Evolutionary conservation across 92 coral and sea anemone genomes (phyloP).

Genomic region (Phymanthus crucifer): DNA sequence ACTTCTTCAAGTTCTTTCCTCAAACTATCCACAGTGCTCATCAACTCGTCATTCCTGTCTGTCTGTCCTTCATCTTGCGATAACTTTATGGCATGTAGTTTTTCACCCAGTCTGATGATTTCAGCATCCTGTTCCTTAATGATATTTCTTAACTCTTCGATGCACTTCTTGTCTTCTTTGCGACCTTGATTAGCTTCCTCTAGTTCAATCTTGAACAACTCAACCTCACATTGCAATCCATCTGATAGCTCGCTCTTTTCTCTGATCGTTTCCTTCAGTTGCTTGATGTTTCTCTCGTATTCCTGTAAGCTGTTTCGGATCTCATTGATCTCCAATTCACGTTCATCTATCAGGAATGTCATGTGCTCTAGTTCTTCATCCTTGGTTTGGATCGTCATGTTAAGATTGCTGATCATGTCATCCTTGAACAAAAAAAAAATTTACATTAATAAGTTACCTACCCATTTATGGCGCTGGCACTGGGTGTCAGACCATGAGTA

Average conservation of each 20-base stretch:
- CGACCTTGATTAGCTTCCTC: not conserved
- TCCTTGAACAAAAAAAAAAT: slow-evolving; percentile 23
- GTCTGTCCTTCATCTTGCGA: not conserved
- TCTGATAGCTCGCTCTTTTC: slow-evolving; percentile 21
- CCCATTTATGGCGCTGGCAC: too few relatives aligned
- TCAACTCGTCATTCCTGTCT: not conserved
- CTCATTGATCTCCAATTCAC: slow-evolving; percentile 76
- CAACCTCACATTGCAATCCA: slow-evolving; percentile 28
- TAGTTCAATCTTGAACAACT: slow-evolving; percentile 10
- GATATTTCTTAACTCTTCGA: slow-evolving; percentile 32
- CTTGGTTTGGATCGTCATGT: slow-evolving; percentile 58
- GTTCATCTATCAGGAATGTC: slow-evolving; percentile 81
- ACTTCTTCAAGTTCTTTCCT: slow-evolving; percentile 13
- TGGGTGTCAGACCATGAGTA: too few relatives aligned
- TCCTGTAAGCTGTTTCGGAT: slow-evolving; percentile 40
- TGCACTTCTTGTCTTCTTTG: not conserved
- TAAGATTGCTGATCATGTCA: slow-evolving; percentile 57
- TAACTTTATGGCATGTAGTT: not conserved
- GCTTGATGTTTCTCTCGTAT: slow-evolving; percentile 12
- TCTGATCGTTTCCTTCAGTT: slow-evolving; percentile 14
- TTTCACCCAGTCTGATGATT: slow-evolving; percentile 35
- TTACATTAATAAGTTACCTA: too few relatives aligned
- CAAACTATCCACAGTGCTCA: not conserved
- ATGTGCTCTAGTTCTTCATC: slow-evolving; percentile 83
- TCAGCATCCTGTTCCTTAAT: slow-evolving; percentile 52